Base-by-base conservation (phyloP, 2,797 vertebrate genomes). In the Lutjanus argentimaculatus region DNA sequence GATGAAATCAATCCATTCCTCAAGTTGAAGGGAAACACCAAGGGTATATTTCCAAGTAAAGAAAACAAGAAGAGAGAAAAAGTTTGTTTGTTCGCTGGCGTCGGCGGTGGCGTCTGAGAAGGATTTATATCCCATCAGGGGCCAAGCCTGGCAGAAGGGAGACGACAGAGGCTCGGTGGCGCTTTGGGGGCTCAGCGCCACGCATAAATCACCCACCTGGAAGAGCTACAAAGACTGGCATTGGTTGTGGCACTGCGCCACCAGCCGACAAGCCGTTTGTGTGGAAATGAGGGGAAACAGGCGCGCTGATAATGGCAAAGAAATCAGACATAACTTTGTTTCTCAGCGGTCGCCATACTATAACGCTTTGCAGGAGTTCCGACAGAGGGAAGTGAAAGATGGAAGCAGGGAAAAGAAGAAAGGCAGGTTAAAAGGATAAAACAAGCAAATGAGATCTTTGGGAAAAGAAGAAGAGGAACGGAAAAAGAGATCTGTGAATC, bases 171-270 rank as follows among this genome's bases (percentile, higher is more conserved):
- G 86, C 85, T 84, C 25, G 48, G 82, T 84, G 84, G 87, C n/a
- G 58, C 80, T 90, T 80, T 67, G 76, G 91, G 86, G 88, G 87
- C 87, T 87, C 87, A 48, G 82, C 25, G 85, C 85, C 90, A 82
- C 12, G 72, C 90, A 93, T 92, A 92, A 94, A 93, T 94, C 91
- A 92, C 85, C 90, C 91, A 93, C 91, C 92, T 94, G 93, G 93
- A 93, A 78, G 88, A 79, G 79, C 75, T 79, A 88, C 88, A 89
- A 80, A 90, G 77, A 69, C 87, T 87, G 91, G 88, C 85, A 85
- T 82, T 61, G 80, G 81, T n/a, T 61, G 75, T 83, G 91, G 91
- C 85, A 46, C 63, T 0, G 56, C 0, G 82, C 89, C 90, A 88
- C 67, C 12, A 25, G 40, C 80, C n/a, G 56, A 82, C 78, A 78